These are phyloP conservation scores for Embiotoca jacksoni DNA, from an alignment of 2,113 vertebrate genomes.

Conservation along the genomic window DNA sequence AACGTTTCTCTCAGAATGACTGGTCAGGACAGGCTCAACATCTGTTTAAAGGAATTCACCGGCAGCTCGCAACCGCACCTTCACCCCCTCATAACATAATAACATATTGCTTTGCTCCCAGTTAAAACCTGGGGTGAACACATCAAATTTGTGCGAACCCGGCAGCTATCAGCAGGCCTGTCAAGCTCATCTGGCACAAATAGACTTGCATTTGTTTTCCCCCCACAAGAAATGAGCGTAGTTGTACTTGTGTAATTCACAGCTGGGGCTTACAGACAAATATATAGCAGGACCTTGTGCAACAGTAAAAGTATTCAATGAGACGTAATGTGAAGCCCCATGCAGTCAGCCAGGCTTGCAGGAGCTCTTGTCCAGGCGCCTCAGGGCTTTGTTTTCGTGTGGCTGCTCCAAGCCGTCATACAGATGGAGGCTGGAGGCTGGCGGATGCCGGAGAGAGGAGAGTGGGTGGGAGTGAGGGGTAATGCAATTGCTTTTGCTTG, in stretches of 20 bases:
- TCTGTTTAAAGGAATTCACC: conserved; percentile 73
- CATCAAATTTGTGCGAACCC: conserved; percentile 52
- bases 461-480: conserved; percentile 68
- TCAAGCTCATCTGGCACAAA: conserved; percentile 55
- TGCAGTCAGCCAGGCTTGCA: conserved; percentile 75
- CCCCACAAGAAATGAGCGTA: conserved; percentile 21
- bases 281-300: conserved; percentile 50
- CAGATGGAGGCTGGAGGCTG: conserved; percentile 78
- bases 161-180: conserved; percentile 37
- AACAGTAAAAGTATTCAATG: conserved; percentile 65
- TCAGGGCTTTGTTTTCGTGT: conserved; percentile 78
- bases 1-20: conserved; percentile 68
- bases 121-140: conserved; percentile 46
- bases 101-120: conserved; percentile 45
- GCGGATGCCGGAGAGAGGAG: conserved; percentile 59
- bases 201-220: conserved; percentile 39
- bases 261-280: conserved; percentile 46
- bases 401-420: conserved; percentile 76
- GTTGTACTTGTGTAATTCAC: conserved; percentile 59
- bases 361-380: conserved; percentile 78
- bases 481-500: conserved; percentile 83
- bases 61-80: conserved; percentile 30
- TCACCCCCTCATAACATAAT: conserved; percentile 30
- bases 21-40: conserved; percentile 74
- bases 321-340: conserved; percentile 69